Conservation (phyloP, 2,797 vertebrate species). For the Emys orbicularis region DNA sequence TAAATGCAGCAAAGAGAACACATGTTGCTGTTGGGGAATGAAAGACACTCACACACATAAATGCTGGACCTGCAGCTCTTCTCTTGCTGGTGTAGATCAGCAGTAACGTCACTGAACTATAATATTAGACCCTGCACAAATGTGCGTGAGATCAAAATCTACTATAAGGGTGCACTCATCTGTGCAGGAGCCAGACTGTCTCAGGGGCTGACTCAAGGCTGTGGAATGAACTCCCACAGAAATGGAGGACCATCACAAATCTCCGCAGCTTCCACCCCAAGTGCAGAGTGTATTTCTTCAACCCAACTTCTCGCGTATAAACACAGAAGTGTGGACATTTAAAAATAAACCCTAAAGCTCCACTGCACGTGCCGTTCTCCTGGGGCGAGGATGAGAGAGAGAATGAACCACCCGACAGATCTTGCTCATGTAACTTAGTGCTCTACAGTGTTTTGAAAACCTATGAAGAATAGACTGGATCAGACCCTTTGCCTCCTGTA, state of each 20-base stretch:
- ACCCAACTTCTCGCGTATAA: background rate
- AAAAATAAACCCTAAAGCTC: background rate
- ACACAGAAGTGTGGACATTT: background rate
- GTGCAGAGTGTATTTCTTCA: background rate
- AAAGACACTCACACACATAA: background rate
- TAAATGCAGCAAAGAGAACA: background rate
- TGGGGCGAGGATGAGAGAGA: background rate
- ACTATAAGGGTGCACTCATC: background rate
- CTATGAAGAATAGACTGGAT: background rate
- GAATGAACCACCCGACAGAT: background rate
- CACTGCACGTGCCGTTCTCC: background rate
- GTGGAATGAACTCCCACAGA: background rate
- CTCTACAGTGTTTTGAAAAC: background rate
- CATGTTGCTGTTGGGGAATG: background rate
- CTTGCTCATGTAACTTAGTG: background rate
- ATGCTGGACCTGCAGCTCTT: background rate
- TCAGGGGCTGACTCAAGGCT: background rate
- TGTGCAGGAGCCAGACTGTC: background rate
- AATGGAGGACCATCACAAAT: background rate
- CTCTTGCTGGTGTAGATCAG: background rate
- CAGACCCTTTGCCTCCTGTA: background rate
- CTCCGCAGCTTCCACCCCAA: background rate
- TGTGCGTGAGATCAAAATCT: background rate
- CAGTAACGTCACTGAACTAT: background rate
- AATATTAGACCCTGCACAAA: background rate